A percentile compares a stretch with the other conserved stretches of the same genome.
phyloP scores from a whole-genome alignment of 1,140 invertebrate species.

The Tetramorium simillimum region DNA sequence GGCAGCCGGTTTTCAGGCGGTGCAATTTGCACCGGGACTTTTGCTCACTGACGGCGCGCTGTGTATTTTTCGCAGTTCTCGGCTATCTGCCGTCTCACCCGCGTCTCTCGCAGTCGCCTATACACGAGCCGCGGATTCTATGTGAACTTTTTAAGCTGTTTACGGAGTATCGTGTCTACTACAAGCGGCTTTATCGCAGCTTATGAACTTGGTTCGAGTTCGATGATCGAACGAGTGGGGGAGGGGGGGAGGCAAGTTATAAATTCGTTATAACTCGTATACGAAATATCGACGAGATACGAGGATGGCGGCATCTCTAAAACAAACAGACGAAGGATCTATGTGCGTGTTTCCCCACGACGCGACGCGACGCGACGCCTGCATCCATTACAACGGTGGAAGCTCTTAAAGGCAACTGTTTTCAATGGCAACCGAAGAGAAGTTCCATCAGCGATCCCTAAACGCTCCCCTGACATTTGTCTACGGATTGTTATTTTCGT shows the following conservation, averaged over 20 bases:
- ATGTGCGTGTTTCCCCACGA: not conserved
- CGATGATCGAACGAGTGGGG: slow-evolving; percentile 19
- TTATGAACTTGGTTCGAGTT: slow-evolving; percentile 59
- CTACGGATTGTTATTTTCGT: slow-evolving; percentile 37
- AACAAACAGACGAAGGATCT: slow-evolving; percentile 39
- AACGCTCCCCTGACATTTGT: slow-evolving; percentile 24
- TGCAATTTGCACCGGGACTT: slow-evolving; percentile 7
- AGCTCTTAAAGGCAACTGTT: slow-evolving; percentile 21
- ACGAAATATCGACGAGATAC: slow-evolving; percentile 31
- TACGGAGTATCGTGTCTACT: slow-evolving; percentile 48
- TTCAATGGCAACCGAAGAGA: not conserved
- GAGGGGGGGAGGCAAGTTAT: slow-evolving; percentile 33
- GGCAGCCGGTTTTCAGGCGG: slow-evolving; percentile 15
- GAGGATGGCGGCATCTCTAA: slow-evolving; percentile 9
- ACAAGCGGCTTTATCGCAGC: slow-evolving; percentile 56
- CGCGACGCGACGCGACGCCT: no score
- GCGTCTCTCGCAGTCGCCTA: slow-evolving; percentile 8
- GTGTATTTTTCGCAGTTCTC: slow-evolving; percentile 25
- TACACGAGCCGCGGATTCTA: slow-evolving; percentile 6
- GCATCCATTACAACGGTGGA: slow-evolving; percentile 38
- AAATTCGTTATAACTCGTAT: slow-evolving; percentile 60
- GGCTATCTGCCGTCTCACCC: slow-evolving; percentile 1
- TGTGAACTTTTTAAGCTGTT: slow-evolving; percentile 65
- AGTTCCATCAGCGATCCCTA: not conserved
- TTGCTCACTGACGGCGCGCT: not conserved